A percentile compares a stretch with the other conserved stretches of the same genome.
Evolutionary conservation across 2,888 invertebrate genomes (phyloP).

Genomic region (Eledona agricola): DNA sequence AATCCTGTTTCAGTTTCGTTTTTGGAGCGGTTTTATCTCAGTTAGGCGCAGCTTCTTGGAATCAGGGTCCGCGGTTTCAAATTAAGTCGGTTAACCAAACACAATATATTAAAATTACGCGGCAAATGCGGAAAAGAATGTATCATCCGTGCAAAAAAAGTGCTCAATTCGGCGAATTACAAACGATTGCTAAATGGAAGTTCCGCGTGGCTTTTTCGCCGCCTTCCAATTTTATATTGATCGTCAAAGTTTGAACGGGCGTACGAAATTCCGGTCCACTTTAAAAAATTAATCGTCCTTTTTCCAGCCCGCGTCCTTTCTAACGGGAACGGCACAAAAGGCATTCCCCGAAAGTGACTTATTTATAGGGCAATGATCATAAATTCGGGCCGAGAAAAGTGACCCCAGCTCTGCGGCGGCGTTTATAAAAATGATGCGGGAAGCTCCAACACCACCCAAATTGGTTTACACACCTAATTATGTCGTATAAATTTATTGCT

Average conservation of each 20-base stretch:
- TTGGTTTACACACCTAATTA: slow-evolving; percentile 40
- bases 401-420: slow-evolving; percentile 35
- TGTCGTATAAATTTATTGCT: slow-evolving; percentile 40
- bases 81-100: slow-evolving; percentile 27
- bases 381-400: slow-evolving; percentile 35
- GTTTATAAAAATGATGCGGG: slow-evolving; percentile 38
- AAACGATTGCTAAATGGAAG: too few relatives aligned
- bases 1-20: slow-evolving; percentile 14
- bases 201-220: neutral
- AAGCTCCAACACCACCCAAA: slow-evolving; percentile 34
- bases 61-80: slow-evolving; percentile 24
- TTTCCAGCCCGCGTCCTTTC: slow-evolving; percentile 6
- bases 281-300: slow-evolving; percentile 12
- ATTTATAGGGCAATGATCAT: slow-evolving; percentile 37
- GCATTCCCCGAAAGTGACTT: slow-evolving; percentile 27
- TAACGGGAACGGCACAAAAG: slow-evolving; percentile 16
- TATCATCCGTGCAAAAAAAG: too few relatives aligned
- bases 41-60: slow-evolving; percentile 15
- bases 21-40: slow-evolving; percentile 14
- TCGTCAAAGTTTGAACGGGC: neutral
- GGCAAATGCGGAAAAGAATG: slow-evolving; percentile 15
- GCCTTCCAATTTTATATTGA: slow-evolving; percentile 14
- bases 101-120: slow-evolving; percentile 21
- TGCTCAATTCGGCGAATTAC: too few relatives aligned
- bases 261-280: slow-evolving; percentile 9